Conservation (phyloP, 23 tunicate species). For the Ascidia mentula region DNA sequence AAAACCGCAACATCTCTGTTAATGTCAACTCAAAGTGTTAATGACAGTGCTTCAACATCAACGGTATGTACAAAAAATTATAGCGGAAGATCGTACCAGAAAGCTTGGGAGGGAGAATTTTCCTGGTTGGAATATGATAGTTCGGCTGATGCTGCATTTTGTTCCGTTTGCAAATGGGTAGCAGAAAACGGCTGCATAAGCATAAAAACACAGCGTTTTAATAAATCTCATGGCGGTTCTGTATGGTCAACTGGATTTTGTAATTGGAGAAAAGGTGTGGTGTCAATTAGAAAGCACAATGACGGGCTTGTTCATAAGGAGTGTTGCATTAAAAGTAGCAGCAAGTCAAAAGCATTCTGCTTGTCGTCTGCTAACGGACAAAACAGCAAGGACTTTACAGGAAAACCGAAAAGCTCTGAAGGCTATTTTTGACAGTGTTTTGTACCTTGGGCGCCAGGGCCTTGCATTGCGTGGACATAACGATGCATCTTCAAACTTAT, state of each 20-base stretch:
- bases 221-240: slow-evolving; percentile 3
- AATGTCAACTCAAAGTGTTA: not conserved
- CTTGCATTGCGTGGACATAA: slow-evolving; percentile 17
- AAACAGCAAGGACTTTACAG: not conserved
- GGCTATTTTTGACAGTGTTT: slow-evolving; percentile 14
- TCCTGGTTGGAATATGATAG: not conserved
- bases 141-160: not conserved
- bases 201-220: not conserved
- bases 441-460: slow-evolving; percentile 21
- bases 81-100: slow-evolving; percentile 1
- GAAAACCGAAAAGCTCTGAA: slow-evolving; percentile 10
- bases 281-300: not conserved
- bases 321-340: not conserved
- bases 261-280: slow-evolving; percentile 6
- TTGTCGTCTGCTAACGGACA: not conserved
- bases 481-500: slow-evolving; percentile 14
- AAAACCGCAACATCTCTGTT: not conserved
- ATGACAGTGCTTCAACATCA: not conserved
- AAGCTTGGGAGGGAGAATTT: slow-evolving; percentile 10
- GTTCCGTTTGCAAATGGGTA: slow-evolving; percentile 15
- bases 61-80: not conserved
- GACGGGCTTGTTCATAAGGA: slow-evolving; percentile 2
- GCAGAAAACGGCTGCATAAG: not conserved
- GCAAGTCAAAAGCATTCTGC: not conserved
- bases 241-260: slow-evolving; percentile 1